Evolutionary conservation across 2,113 vertebrate genomes (phyloP), one percentile per base, ranked within the genome.

Genomic region (Tenrec ecaudatus): DNA sequence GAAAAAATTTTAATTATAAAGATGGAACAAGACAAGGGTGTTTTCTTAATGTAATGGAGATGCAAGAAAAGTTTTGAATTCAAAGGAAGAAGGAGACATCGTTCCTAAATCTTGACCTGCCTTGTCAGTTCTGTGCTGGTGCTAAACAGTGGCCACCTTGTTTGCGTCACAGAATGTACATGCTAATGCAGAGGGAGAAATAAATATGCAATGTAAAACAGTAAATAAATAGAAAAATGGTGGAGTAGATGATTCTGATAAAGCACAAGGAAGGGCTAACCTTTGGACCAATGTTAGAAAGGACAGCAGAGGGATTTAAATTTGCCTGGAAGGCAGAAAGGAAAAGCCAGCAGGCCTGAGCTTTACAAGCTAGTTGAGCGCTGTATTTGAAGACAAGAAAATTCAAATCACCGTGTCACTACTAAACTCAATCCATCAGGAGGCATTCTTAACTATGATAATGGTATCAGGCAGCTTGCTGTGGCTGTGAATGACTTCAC

Each of bases 401-500:
- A 29, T 53, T 8, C 43, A 43, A 71, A 57, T 71, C 73, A 60
- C 38, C 23, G 8, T 83, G 29, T 69, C 38, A 60, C 27, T 19
- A 25, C 6, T 90, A 53, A 78, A 25, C 20, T 68, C 19, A 31
- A 25, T 81, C 22, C 17, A n/a, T 27, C 14, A 82, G 66, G 23
- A 84, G 33, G 36, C 10, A 77, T 58, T 36, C 20, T 75, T 75
- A 47, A 16, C 33, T 33, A 23, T 8, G 71, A 80, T 15, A 60
- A 80, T 69, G 14, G 23, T 47, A 76, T 82, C 4, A 31, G 1
- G 8, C 9, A 31, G 1, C 11, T 6, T 75, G 20, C 60, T 47
- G 36, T 79, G 31, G 31, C 33, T 69, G 23, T 82, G 69, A 29
- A 81, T 83, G 80, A 93, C 43, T 82, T 95, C 71, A 86, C 38